Base-by-base conservation (phyloP, 2,113 vertebrate genomes). In the Callochromis pleurospilus region DNA sequence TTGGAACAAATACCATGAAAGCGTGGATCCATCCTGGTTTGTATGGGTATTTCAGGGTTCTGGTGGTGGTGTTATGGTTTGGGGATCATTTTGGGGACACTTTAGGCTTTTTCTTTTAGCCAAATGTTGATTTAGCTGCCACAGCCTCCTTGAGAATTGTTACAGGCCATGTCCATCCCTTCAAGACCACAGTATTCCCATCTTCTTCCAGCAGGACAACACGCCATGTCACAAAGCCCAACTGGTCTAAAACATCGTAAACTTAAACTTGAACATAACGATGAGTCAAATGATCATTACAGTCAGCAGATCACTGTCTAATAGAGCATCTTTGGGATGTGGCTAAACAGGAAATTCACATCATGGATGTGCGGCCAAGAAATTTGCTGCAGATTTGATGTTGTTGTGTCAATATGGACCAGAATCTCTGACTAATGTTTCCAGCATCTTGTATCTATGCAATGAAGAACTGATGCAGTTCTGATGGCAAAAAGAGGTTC, bases 371-470 rank as follows among this genome's bases (percentile, higher is more conserved):
- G 60, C 6, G 0, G 10, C 60, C 17, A 36, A 5, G 0, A 62
- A 62, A 36, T 62, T 19, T 62, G 58, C 9, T 36, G 58, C 60
- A 36, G 31, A 65, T 62, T 36, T 36, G 31, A 65, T 65, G 31
- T 10, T 2, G 31, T 65, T n/a, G 9, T 65, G 60, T 7, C 60
- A 65, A n/a, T 36, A 65, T 65, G 60, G 60, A 65, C 31, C 60
- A 65, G 17, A 65, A 65, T 36, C 17, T 36, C 60, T 65, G 58
- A 62, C 0, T 2, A 62, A 62, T 62, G 58, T 62, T 62, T 62
- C 31, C 0, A 62, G 58, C 31, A 62, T 0, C 58, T 62, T 62
- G 31, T 36, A 12, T 38, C 60, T n/a, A 65, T 65, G 31, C 31
- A n/a, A 1, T 12, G 33, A 65, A 65, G 19, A 38, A 65, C 10